Evolutionary conservation across 2,113 vertebrate genomes (phyloP), one percentile per base, ranked within the genome.

Genomic region (Alouatta palliata): DNA sequence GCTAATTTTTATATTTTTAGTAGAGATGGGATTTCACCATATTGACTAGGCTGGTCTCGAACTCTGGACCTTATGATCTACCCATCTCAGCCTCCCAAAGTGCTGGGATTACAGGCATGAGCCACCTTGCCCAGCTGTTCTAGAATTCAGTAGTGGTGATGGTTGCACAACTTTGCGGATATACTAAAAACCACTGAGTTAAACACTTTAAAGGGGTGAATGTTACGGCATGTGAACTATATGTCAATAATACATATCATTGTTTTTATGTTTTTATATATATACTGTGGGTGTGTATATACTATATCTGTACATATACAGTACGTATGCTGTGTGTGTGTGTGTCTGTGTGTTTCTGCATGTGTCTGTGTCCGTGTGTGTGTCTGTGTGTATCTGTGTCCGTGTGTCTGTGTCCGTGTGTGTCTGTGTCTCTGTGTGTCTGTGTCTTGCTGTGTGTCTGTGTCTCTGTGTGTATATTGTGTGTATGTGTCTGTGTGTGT

Each of bases 261-360:
- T 77, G 47, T 32, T 32, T 77, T 32, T 30, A 32, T 77, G 47
- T 32, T 32, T 77, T 32, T 30, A 32, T 19, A 47, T 19, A 17
- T 14, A 8, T 14, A 14, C 12, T 64, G 27, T 52, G 52, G 49
- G 49, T 6, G 61, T 64, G 6, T 64, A 64, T 13, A 13, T 30
- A 64, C 61, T 30, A 64, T 64, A 64, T 30, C 11, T 64, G 61
- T 30, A 30, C 12, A 30, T 30, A 64, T 64, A 30, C 61, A 64
- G 61, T 64, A 30, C 30, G 13, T 64, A 30, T 64, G 30, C 61
- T 64, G 61, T 61, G 25, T 56, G 54, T 61, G 13, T 6, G 0
- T 1, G 4, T 49, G 23, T 25, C 19, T 56, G 20, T 56, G 20
- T 21, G 0, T 21, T n/a, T n/a, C 0, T 21, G 54, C 25, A 8